These are phyloP conservation scores for Cacatua alba DNA, from an alignment of 2,113 vertebrate genomes.

Conservation along the genomic window DNA sequence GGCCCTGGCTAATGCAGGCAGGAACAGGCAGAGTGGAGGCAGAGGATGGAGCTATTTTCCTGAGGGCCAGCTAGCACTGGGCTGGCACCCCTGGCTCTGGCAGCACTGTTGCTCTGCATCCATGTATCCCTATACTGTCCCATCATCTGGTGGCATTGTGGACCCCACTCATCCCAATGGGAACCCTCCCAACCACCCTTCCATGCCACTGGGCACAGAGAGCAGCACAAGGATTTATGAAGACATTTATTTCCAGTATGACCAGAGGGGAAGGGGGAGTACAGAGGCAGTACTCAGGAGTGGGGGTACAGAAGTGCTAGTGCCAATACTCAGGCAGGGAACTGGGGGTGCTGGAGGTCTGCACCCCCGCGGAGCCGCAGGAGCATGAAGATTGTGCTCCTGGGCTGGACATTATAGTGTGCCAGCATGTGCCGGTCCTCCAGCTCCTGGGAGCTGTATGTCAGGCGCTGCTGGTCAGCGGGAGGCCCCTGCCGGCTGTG, in stretches of 20 bases:
- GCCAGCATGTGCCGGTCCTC: not conserved
- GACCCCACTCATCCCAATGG: not conserved
- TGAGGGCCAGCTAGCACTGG: not conserved
- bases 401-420: accelerated
- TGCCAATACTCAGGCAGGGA: not conserved
- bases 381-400: not conserved
- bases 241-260: not conserved
- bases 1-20: not conserved
- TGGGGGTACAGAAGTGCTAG: not conserved
- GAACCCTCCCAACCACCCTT: not conserved
- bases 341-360: not conserved
- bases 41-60: not conserved
- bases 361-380: constrained; percentile 9
- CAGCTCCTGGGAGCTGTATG: accelerated
- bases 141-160: not conserved
- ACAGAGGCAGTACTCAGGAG: not conserved
- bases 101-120: not conserved
- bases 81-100: not conserved
- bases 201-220: not conserved
- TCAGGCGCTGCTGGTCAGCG: not conserved
- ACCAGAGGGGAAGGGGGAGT: not conserved
- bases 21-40: not conserved
- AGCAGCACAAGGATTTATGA: not conserved
- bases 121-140: not conserved
- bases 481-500: accelerated